These are phyloP conservation scores for Peromyscus melanophrys DNA, from an alignment of 2,797 vertebrate genomes.

Conservation along the genomic window DNA sequence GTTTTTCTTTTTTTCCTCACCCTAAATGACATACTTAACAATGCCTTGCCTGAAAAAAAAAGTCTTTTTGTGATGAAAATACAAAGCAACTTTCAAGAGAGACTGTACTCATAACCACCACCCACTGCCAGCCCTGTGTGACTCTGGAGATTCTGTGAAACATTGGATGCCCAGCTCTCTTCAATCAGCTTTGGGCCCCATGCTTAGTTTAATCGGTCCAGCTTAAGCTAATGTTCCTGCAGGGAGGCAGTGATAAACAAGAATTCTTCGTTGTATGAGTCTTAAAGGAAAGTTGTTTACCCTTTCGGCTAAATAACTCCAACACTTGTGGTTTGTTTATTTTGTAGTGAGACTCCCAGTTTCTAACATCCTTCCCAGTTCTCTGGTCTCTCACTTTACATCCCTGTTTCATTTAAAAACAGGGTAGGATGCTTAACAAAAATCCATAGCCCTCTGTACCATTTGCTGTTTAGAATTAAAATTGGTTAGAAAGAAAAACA, in stretches of 20 bases:
- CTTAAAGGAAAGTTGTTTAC: background rate
- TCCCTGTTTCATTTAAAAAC: conserved; percentile 13
- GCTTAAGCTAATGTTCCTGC: background rate
- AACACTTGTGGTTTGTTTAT: background rate
- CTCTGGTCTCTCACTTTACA: background rate
- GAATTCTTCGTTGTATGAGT: background rate
- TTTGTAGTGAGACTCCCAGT: background rate
- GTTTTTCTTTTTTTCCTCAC: background rate
- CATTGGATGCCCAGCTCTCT: background rate
- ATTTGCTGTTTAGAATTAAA: background rate
- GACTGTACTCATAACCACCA: background rate
- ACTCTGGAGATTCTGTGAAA: background rate
- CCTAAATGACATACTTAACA: background rate
- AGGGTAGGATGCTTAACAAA: background rate
- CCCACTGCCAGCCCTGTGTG: background rate
- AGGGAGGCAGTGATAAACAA: background rate
- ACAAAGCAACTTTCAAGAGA: background rate
- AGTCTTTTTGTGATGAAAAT: background rate
- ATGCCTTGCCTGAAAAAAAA: background rate
- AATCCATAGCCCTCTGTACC: background rate
- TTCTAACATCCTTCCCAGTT: background rate
- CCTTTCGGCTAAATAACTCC: background rate
- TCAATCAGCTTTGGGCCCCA: background rate
- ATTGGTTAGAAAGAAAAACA: background rate
- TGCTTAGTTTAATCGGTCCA: background rate